These are phyloP conservation scores for Ceratoteleas bidentatus DNA, from an alignment of 1,140 invertebrate species.

Conservation along the genomic window DNA sequence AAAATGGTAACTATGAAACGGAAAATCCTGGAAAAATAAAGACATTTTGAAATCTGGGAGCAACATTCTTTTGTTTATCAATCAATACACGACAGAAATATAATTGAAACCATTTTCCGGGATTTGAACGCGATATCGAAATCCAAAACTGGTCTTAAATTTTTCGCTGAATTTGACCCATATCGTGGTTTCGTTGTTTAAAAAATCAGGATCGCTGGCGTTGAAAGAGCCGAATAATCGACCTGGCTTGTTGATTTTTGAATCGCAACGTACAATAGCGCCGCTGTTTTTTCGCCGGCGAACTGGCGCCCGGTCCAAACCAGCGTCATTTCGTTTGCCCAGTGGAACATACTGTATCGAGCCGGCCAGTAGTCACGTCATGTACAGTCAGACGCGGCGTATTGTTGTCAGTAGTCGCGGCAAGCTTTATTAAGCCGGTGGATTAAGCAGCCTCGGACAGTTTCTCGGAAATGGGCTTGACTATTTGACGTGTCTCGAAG, in stretches of 20 bases:
- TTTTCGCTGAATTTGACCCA: neutral
- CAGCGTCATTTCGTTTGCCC: slow-evolving; percentile 49
- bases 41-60: too few relatives aligned
- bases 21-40: too few relatives aligned
- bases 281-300: slow-evolving; percentile 2
- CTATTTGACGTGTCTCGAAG: slow-evolving; percentile 19
- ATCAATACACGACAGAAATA: too few relatives aligned
- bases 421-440: slow-evolving; percentile 55
- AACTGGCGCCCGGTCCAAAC: slow-evolving; percentile 21
- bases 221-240: slow-evolving; percentile 22
- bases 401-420: slow-evolving; percentile 54
- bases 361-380: slow-evolving; percentile 55
- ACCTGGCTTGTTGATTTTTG: slow-evolving; percentile 28
- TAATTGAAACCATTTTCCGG: too few relatives aligned
- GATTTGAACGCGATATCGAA: neutral
- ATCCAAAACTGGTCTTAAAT: neutral
- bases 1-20: too few relatives aligned
- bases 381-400: slow-evolving; percentile 42
- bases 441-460: slow-evolving; percentile 45
- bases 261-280: slow-evolving; percentile 1
- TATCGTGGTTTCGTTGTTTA: slow-evolving; percentile 5
- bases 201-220: slow-evolving; percentile 6
- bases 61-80: too few relatives aligned
- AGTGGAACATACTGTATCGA: slow-evolving; percentile 57
- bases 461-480: slow-evolving; percentile 5